Evolutionary conservation across 2,113 vertebrate genomes (phyloP), one percentile per base, ranked within the genome.

Genomic region (Pachyramphus minor): DNA sequence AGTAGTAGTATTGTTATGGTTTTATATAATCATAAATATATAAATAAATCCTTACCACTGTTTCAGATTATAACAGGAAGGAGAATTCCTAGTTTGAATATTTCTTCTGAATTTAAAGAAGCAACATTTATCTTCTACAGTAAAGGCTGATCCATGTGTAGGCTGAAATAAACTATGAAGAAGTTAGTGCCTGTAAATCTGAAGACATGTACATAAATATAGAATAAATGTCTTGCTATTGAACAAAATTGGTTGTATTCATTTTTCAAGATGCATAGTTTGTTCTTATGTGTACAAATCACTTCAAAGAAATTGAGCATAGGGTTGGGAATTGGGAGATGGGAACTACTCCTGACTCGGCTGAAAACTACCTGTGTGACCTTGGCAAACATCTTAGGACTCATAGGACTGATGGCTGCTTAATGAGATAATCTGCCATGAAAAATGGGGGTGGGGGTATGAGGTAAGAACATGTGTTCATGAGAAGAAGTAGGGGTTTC

Each of bases 311-410:
- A 84, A 86, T 16, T 64, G 52, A 78, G 18, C 37, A 39, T 5
- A 89, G 79, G 44, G 24, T n/a, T 95, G 96, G 92, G 88, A 96
- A 93, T 1, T 86, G 90, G 76, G 79, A 93, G 50, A 96, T 75
- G 49, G 22, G 56, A 92, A 16, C 64, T 93, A 37, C 62, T 94
- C 83, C 88, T 94, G 85, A 93, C 41, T 93, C 20, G 1, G 76
- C 76, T 96, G 73, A 95, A 95, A 86, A 87, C 72, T 94, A 88
- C 93, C 64, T 94, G 56, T 56, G 49, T 92, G 92, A 96, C 93
- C 92, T 96, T 95, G 85, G 56, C 47, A 92, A 96, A 86, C 52
- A 74, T 56, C 62, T 87, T 71, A 77, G 72, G 69, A 93, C 42
- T 72, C n/a, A 28, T 18, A 75, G 82, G 85, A 95, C 44, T 71